Evolutionary conservation across 1,140 invertebrate genomes (phyloP).

Genomic region (Lepidurus arcticus): DNA sequence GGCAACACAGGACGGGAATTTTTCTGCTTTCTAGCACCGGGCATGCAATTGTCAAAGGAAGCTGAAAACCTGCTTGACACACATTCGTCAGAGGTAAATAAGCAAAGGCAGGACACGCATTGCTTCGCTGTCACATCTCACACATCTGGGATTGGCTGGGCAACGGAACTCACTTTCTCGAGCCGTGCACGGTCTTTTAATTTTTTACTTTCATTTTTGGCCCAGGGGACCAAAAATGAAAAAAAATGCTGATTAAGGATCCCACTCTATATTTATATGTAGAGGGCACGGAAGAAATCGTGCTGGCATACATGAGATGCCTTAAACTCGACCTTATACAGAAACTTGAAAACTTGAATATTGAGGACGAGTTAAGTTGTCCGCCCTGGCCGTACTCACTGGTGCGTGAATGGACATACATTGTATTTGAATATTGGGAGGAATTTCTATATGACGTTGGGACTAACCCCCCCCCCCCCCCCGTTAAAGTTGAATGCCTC

Average conservation of each 20-base stretch:
- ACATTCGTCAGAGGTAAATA: constrained; percentile 1
- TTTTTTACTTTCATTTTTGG: no score
- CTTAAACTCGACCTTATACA: not conserved
- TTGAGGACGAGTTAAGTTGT: not conserved
- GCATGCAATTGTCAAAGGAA: not conserved
- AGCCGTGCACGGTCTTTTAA: not conserved
- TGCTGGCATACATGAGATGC: not conserved
- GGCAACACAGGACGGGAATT: not conserved
- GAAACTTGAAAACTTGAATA: not conserved
- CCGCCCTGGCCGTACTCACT: not conserved
- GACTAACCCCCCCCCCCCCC: not conserved
- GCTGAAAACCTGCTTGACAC: constrained; percentile 5
- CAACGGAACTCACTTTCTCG: constrained; percentile 18
- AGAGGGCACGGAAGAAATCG: no score
- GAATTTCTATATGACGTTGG: not conserved
- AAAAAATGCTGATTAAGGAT: no score
- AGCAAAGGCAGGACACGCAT: not conserved
- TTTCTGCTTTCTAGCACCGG: not conserved
- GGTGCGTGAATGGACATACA: not conserved
- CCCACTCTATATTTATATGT: no score
- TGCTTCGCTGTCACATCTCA: not conserved
- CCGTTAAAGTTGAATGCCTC: not conserved
- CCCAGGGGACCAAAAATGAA: no score
- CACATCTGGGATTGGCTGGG: not conserved
- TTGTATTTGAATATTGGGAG: not conserved